Percentiles rank a stretch among this genome's conserved stretches.
These are phyloP conservation scores for Zootoca vivipara DNA, from an alignment of 2,113 vertebrate genomes.

Conservation along the genomic window DNA sequence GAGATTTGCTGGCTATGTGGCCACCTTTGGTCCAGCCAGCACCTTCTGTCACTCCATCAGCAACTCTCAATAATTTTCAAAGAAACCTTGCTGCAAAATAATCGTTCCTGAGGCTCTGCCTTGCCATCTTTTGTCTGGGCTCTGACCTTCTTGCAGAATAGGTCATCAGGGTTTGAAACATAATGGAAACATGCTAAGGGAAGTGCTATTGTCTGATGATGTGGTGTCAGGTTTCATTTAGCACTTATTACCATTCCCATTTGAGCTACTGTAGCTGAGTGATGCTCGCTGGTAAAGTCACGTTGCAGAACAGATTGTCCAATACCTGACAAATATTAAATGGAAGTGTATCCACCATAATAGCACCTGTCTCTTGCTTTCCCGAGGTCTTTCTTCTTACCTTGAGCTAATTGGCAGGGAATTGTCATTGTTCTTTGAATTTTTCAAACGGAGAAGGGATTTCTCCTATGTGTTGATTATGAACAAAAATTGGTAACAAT, in stretches of 20 bases:
- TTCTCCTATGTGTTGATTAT: conserved; percentile 5
- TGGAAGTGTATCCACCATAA: neutral
- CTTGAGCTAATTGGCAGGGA: neutral
- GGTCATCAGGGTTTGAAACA: conserved; percentile 12
- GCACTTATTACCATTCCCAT: conserved; percentile 44
- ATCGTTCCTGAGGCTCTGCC: conserved; percentile 38
- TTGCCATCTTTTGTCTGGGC: conserved; percentile 46
- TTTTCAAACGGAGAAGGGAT: neutral
- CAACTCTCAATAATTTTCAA: conserved; percentile 21
- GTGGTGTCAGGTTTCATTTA: conserved; percentile 34
- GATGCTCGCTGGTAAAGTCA: conserved; percentile 46
- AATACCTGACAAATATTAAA: neutral
- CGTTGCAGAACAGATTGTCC: conserved; percentile 20
- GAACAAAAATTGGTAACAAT: neutral
- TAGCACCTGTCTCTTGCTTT: neutral
- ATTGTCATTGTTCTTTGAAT: neutral
- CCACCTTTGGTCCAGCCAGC: conserved; percentile 45
- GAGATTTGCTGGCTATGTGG: conserved; percentile 40
- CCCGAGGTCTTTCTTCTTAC: neutral
- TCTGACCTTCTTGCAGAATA: conserved; percentile 54
- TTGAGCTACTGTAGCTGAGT: conserved; percentile 47
- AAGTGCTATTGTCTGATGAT: conserved; percentile 27
- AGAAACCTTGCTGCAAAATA: conserved; percentile 21
- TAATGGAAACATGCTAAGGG: conserved; percentile 39
- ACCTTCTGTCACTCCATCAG: neutral